These are phyloP conservation scores for Lepidurus packardi DNA, from an alignment of 1,140 invertebrate genomes.

Conservation along the genomic window DNA sequence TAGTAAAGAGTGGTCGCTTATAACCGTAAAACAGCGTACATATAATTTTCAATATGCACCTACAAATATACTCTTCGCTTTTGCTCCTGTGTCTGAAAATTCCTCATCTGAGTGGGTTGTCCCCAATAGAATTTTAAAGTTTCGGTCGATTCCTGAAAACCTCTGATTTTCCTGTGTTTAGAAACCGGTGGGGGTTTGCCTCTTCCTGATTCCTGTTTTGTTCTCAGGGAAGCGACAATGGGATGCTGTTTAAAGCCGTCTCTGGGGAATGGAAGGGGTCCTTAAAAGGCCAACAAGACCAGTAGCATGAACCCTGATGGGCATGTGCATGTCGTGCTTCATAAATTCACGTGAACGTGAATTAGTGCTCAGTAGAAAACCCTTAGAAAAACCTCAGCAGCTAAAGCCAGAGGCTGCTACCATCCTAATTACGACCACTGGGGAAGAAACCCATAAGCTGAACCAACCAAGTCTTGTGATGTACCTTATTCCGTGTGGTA, in stretches of 20 bases:
- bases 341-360: constrained; percentile 22
- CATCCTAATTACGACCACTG: constrained; percentile 18
- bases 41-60: no score
- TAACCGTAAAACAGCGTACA: no score
- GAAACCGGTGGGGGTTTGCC: background rate
- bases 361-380: background rate
- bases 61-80: no score
- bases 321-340: constrained; percentile 21
- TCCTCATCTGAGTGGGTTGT: background rate
- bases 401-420: constrained; percentile 17
- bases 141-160: background rate
- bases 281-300: constrained; percentile 14
- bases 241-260: constrained; percentile 9
- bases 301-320: constrained; percentile 11
- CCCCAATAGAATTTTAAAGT: background rate
- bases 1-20: no score
- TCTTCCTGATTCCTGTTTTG: background rate
- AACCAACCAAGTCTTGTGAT: background rate
- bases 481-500: background rate
- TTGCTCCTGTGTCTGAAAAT: background rate
- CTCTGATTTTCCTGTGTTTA: background rate
- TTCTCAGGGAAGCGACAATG: constrained; percentile 13
- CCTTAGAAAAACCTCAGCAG: background rate
- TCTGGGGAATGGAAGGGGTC: background rate
- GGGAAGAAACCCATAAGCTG: constrained; percentile 21